A percentile compares a stretch with the other conserved stretches of the same genome.
These are phyloP conservation scores for Alcedo atthis DNA, from an alignment of 2,797 vertebrate species.

Conservation along the genomic window DNA sequence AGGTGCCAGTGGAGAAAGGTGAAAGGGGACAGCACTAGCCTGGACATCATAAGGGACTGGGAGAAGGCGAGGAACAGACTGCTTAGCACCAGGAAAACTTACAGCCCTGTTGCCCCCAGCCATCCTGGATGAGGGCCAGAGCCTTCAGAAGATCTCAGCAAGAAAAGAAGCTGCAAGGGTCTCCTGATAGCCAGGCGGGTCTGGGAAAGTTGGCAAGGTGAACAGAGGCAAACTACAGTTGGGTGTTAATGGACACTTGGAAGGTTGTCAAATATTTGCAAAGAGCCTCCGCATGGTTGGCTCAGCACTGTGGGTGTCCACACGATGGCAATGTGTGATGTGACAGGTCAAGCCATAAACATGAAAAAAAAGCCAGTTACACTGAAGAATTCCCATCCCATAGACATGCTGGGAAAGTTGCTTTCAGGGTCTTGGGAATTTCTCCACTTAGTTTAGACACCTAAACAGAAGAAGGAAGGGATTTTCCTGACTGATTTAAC, in stretches of 20 bases:
- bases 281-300: neutral
- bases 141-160: neutral
- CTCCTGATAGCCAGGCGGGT: neutral
- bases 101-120: neutral
- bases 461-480: neutral
- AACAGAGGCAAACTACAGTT: neutral
- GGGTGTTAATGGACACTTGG: neutral
- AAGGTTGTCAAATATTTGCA: neutral
- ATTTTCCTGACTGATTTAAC: neutral
- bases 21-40: neutral
- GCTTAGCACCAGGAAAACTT: neutral
- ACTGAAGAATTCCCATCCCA: neutral
- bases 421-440: neutral
- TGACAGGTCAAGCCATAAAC: neutral
- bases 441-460: neutral
- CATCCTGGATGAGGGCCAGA: neutral
- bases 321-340: neutral
- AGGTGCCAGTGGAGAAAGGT: neutral
- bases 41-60: neutral
- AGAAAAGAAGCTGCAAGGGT: neutral
- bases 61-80: neutral
- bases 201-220: neutral
- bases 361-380: fast-evolving
- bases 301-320: neutral
- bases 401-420: neutral